A percentile compares a stretch with the other conserved stretches of the same genome.
phyloP scores from a whole-genome alignment of 2,113 vertebrate genomes.

The Phylloscopus trochilus region DNA sequence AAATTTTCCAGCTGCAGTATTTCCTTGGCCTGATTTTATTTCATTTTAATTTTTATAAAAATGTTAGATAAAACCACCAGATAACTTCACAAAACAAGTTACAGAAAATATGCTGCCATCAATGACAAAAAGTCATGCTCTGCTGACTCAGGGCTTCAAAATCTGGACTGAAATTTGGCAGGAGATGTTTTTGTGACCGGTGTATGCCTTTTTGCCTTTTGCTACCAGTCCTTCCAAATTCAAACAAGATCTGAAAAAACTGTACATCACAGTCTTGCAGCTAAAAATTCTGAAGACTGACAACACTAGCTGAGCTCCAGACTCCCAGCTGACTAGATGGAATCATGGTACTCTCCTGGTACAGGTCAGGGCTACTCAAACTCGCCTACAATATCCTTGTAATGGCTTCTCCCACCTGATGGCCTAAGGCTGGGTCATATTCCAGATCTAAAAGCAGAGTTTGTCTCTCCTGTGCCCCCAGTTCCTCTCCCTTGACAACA shows the following conservation, averaged over 20 bases:
- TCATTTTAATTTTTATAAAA: not conserved
- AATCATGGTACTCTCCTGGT: fast-evolving
- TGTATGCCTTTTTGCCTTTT: not conserved
- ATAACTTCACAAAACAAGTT: not conserved
- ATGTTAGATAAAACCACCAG: not conserved
- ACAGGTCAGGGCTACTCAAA: not conserved
- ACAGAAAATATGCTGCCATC: not conserved
- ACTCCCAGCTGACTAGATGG: not conserved
- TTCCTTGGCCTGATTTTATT: not conserved
- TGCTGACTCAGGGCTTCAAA: not conserved
- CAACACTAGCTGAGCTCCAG: not conserved
- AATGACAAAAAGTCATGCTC: not conserved
- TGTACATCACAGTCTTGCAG: not conserved
- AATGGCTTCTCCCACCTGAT: not conserved
- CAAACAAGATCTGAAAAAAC: not conserved
- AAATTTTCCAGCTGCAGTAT: not conserved
- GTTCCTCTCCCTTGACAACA: not conserved
- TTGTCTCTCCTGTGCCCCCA: not conserved
- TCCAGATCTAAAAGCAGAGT: not conserved
- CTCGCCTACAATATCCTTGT: not conserved
- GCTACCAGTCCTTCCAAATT: not conserved
- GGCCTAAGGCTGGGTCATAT: not conserved
- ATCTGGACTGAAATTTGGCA: not conserved
- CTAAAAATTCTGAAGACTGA: not conserved
- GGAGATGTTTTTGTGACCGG: not conserved